Evolutionary conservation across 2,888 invertebrate genomes (phyloP).

Genomic region (Cheilosia grossa): DNA sequence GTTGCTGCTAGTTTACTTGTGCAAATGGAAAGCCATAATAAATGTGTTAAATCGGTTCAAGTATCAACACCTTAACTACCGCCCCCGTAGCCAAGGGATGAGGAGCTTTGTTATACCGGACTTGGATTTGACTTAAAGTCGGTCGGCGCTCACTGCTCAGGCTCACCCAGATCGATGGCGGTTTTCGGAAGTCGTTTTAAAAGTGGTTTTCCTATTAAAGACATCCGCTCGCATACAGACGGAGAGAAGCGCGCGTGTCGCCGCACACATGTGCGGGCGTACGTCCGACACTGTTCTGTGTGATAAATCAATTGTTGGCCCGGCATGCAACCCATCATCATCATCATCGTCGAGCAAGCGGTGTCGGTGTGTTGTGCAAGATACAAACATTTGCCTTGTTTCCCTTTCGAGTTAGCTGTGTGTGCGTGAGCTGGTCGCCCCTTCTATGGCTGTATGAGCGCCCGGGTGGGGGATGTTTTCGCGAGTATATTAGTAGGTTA

Average conservation of each 20-base stretch:
- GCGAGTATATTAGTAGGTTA: constrained; percentile 63
- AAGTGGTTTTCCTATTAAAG: constrained; percentile 21
- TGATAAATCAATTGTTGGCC: constrained; percentile 64
- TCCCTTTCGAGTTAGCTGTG: constrained; percentile 11
- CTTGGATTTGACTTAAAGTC: too few relatives aligned
- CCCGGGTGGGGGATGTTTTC: constrained; percentile 47
- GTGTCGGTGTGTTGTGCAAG: constrained; percentile 49
- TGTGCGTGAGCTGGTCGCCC: background rate
- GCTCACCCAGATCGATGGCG: background rate
- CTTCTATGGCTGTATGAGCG: background rate
- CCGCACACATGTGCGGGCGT: constrained; percentile 9
- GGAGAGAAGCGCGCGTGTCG: constrained; percentile 43
- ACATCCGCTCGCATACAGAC: constrained; percentile 16
- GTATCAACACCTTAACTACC: constrained; percentile 21
- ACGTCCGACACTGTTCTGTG: constrained; percentile 13
- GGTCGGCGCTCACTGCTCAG: background rate
- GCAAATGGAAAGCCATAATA: constrained; percentile 18
- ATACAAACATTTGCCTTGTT: constrained; percentile 47
- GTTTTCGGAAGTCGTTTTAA: constrained; percentile 29
- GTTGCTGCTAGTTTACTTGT: constrained; percentile 12
- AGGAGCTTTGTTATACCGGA: background rate
- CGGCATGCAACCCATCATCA: constrained; percentile 29
- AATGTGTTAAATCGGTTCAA: constrained; percentile 32
- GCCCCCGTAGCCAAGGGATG: background rate
- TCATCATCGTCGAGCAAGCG: constrained; percentile 27